These are phyloP conservation scores for Liasis olivaceus DNA, from an alignment of 2,797 vertebrate species.

Conservation along the genomic window DNA sequence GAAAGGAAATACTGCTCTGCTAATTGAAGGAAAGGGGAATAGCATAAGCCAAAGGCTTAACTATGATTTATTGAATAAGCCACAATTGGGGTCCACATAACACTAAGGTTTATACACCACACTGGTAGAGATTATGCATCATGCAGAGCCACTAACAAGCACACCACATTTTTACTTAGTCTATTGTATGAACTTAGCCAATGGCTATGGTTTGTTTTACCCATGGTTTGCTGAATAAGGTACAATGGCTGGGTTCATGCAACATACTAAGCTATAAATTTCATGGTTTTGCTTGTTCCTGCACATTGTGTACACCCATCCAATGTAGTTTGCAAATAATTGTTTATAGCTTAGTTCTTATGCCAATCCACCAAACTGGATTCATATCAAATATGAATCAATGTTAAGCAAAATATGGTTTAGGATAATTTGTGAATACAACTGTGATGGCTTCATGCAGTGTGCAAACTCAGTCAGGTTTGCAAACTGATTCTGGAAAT, in stretches of 20 bases:
- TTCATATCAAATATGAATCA: not conserved
- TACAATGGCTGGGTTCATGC: not conserved
- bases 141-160: not conserved
- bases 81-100: not conserved
- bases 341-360: not conserved
- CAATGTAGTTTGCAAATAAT: not conserved
- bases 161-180: not conserved
- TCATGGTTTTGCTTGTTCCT: not conserved
- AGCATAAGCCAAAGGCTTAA: not conserved
- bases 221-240: not conserved
- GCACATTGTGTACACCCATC: not conserved
- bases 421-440: not conserved
- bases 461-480: not conserved
- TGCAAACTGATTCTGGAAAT: not conserved
- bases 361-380: not conserved
- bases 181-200: not conserved
- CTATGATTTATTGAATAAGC: not conserved
- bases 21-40: not conserved
- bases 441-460: not conserved
- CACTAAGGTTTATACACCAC: not conserved
- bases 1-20: not conserved
- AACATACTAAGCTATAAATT: not conserved
- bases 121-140: not conserved
- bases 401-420: not conserved
- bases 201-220: not conserved